Base-by-base conservation (phyloP, 2,797 vertebrate species). In the Melanotaenia boesemani region DNA sequence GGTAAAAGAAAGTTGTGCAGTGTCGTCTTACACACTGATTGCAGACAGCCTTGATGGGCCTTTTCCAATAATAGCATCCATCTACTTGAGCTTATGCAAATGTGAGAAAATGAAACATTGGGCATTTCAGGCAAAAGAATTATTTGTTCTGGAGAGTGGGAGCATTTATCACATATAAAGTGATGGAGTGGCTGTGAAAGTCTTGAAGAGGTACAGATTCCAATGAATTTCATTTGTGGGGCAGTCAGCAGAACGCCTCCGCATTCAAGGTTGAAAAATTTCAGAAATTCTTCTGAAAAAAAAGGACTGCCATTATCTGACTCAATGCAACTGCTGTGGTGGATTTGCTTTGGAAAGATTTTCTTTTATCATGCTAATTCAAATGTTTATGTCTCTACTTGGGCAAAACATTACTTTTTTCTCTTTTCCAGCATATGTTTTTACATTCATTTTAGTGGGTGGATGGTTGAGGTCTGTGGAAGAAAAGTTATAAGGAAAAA, bases 201-300 rank as follows among this genome's bases (percentile, higher is more conserved):
- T 88, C 80, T 78, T 70, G 57, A 76, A 75, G 83, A 85, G 87
- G 75, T 87, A 75, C 76, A 81, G 86, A 87, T 89, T 89, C 82
- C 87, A 86, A 85, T 89, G 83, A 86, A 88, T 91, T 90, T 83
- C 57, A 92, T 92, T 91, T 88, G 85, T 75, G 57, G 79, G 72
- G 68, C 78, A 80, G 81, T 79, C 77, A 75, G 83, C 83, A 84
- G 77, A 88, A 87, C 73, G 59, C 74, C 82, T 77, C 70, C 74
- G 67, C 72, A 72, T 63, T 50, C 0, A 11, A 52, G 50, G 68
- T 61, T 70, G 71, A 79, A 63, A 72, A 10, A 28, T 74, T 70
- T 79, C 39, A 11, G 26, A 70, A 70, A 72, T 87, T 76, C 59
- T 7, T 66, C 44, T 5, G 44, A 13, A 30, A 62, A 13, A 10